phyloP scores from a whole-genome alignment of 2,797 vertebrate species.

The Poeciliopsis gracilis region DNA sequence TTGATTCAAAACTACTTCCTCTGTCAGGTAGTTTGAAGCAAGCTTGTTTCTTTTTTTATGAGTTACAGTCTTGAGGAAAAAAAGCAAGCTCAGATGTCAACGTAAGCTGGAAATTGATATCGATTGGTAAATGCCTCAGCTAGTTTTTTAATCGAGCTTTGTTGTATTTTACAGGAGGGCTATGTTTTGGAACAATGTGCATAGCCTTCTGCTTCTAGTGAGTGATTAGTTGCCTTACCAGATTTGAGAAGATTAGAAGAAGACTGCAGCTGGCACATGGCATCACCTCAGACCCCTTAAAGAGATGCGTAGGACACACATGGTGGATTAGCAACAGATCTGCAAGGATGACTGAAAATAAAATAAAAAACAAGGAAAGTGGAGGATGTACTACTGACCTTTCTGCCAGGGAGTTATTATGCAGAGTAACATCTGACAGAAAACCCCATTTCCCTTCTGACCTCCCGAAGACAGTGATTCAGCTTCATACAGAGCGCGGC shows the following conservation, averaged over 20 bases:
- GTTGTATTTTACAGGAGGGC: neutral
- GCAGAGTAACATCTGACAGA: slow-evolving; percentile 60
- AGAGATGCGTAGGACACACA: slow-evolving; percentile 36
- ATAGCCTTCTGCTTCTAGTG: neutral
- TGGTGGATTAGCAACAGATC: slow-evolving; percentile 32
- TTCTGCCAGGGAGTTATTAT: slow-evolving; percentile 44
- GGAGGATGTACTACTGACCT: slow-evolving; percentile 34
- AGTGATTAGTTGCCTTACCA: slow-evolving; percentile 52
- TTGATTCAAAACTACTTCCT: neutral
- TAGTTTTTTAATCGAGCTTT: neutral
- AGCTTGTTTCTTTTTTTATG: neutral
- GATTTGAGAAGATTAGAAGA: slow-evolving; percentile 40
- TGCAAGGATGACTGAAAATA: slow-evolving; percentile 26
- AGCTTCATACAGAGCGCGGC: slow-evolving; percentile 13
- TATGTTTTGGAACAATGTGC: neutral
- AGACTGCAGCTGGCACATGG: slow-evolving; percentile 61
- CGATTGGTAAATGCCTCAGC: neutral
- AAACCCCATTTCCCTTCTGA: slow-evolving; percentile 64
- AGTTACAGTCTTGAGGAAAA: neutral
- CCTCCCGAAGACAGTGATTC: slow-evolving; percentile 32
- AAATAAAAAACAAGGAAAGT: slow-evolving; percentile 11
- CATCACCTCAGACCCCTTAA: slow-evolving; percentile 63
- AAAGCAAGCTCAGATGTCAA: neutral
- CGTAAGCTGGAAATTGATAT: neutral
- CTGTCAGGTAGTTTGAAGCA: neutral